phyloP scores from a whole-genome alignment of 1,140 invertebrate genomes.

The Brachionus rubens region DNA sequence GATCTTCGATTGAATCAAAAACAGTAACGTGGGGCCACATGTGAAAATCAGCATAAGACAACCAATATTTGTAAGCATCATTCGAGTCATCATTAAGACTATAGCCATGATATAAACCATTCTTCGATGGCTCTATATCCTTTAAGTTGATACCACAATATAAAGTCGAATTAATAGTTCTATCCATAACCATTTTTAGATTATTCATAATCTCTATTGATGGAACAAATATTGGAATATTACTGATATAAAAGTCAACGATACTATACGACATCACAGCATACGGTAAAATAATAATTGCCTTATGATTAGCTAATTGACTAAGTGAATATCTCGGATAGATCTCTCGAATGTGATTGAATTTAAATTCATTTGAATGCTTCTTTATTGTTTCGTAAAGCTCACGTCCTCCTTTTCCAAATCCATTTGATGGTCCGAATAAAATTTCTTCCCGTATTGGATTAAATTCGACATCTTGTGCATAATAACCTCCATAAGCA shows the following conservation, averaged over 20 bases:
- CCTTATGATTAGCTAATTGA: conserved; percentile 46
- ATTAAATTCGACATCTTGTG: not conserved
- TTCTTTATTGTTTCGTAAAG: not conserved
- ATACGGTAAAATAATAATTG: conserved; percentile 47
- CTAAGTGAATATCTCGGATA: conserved; percentile 47
- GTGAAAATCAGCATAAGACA: conserved; percentile 47
- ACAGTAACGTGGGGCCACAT: conserved; percentile 34
- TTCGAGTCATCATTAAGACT: not conserved
- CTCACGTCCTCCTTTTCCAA: not conserved
- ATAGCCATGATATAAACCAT: conserved; percentile 28
- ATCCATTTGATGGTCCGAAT: not conserved
- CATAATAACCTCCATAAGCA: not conserved
- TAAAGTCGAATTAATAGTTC: not conserved
- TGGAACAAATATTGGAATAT: conserved; percentile 48
- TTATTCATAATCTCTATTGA: conserved; percentile 44
- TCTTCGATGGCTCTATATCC: conserved; percentile 6
- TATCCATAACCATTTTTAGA: conserved; percentile 40
- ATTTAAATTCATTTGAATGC: not conserved
- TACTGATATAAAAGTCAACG: conserved; percentile 44
- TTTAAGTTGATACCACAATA: not conserved
- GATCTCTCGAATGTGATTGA: not conserved
- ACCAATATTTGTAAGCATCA: conserved; percentile 44
- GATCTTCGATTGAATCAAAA: conserved; percentile 40
- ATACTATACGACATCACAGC: conserved; percentile 43
- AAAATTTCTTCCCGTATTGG: not conserved